phyloP scores from a whole-genome alignment of 2,888 invertebrate species.

The Lacanobia wlatinum region DNA sequence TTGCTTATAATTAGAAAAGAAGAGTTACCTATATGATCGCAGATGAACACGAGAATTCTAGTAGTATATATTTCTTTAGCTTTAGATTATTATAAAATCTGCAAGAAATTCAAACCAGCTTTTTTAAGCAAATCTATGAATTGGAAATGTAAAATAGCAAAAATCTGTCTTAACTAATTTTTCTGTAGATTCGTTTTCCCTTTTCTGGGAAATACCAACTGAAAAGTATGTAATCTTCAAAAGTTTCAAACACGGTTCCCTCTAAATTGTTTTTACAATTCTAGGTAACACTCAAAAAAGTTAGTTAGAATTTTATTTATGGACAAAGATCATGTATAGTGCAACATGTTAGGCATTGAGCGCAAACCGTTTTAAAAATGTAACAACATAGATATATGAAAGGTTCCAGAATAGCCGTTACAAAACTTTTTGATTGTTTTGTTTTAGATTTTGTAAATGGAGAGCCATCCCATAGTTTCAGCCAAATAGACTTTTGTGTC shows the following conservation, averaged over 20 bases:
- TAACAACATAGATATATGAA: conserved; percentile 47
- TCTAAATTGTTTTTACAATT: neutral
- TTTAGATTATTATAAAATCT: too few species aligned
- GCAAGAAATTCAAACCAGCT: neutral
- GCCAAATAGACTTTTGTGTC: conserved; percentile 57
- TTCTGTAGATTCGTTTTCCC: neutral
- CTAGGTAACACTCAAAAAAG: neutral
- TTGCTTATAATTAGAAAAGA: too few species aligned
- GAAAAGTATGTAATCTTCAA: neutral
- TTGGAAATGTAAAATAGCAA: too few species aligned
- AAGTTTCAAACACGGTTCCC: neutral
- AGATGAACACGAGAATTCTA: too few species aligned
- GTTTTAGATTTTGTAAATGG: conserved; percentile 58
- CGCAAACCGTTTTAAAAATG: conserved; percentile 54
- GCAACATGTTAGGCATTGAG: conserved; percentile 27
- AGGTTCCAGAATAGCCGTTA: conserved; percentile 43
- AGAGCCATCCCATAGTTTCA: conserved; percentile 47
- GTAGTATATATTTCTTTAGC: too few species aligned
- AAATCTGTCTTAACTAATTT: neutral
- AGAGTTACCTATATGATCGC: too few species aligned
- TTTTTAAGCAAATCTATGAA: neutral
- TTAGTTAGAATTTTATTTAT: conserved; percentile 1
- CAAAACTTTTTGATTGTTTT: conserved; percentile 52
- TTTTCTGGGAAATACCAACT: neutral
- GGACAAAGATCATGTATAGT: conserved; percentile 2